phyloP scores from a whole-genome alignment of 2,797 vertebrate genomes.

The Emys orbicularis region DNA sequence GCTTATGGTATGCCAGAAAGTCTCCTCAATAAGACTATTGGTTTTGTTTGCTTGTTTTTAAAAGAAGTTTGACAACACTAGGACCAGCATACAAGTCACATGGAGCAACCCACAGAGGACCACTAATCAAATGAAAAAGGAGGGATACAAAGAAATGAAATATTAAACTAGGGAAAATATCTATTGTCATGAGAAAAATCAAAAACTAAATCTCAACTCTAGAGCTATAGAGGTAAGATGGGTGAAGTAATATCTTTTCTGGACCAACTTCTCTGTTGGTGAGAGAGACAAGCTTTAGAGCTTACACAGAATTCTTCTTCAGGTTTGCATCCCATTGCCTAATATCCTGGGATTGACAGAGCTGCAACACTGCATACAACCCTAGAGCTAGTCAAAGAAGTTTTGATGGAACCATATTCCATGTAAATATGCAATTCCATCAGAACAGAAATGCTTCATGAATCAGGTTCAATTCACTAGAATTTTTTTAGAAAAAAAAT shows the following conservation, averaged over 20 bases:
- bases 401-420: background rate
- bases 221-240: background rate
- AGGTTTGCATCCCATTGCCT: background rate
- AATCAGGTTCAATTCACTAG: background rate
- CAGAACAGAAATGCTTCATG: background rate
- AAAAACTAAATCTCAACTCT: background rate
- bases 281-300: background rate
- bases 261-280: background rate
- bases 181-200: background rate
- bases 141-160: background rate
- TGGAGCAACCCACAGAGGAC: background rate
- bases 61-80: background rate
- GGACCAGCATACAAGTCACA: background rate
- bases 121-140: background rate
- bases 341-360: background rate
- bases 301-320: background rate
- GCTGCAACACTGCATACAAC: background rate
- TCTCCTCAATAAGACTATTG: background rate
- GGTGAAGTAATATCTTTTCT: background rate
- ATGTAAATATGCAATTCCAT: background rate
- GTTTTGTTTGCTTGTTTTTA: background rate
- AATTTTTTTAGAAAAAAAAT: background rate
- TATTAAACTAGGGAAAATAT: rapidly evolving
- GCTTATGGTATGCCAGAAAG: background rate
- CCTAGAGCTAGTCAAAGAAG: background rate